Conservation (phyloP, 2,797 vertebrate genomes). For the Arrhamphus sclerolepis region DNA sequence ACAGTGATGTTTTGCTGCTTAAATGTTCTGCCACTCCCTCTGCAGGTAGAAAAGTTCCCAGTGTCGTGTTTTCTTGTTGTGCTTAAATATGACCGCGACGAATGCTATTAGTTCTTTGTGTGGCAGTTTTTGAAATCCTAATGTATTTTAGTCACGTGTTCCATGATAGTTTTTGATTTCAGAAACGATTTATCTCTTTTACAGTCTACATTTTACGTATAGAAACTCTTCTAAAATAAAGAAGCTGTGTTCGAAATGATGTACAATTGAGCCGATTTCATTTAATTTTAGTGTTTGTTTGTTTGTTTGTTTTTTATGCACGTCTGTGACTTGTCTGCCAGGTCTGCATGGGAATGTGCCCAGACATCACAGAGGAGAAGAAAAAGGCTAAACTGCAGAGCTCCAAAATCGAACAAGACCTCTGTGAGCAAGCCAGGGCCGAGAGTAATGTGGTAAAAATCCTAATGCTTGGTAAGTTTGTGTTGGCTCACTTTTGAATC, state of each 20-base stretch:
- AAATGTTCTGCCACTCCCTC: slow-evolving; percentile 42
- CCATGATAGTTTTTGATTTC: too few relatives aligned
- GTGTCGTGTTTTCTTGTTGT: not conserved
- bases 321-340: slow-evolving; percentile 11
- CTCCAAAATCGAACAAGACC: slow-evolving; percentile 71
- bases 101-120: too few relatives aligned
- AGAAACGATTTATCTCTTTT: too few relatives aligned
- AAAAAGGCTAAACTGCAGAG: slow-evolving; percentile 73
- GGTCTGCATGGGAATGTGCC: slow-evolving; percentile 71
- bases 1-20: slow-evolving; percentile 71
- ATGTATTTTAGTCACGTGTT: too few relatives aligned
- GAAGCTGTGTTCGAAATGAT: too few relatives aligned
- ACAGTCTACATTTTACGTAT: too few relatives aligned
- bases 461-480: slow-evolving; percentile 76
- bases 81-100: too few relatives aligned
- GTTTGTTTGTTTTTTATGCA: too few relatives aligned
- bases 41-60: slow-evolving; percentile 55
- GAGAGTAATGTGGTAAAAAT: slow-evolving; percentile 76
- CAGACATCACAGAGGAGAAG: slow-evolving; percentile 68
- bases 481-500: not conserved
- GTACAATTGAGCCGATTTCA: too few relatives aligned
- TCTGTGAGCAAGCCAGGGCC: slow-evolving; percentile 68
- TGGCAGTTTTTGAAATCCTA: too few relatives aligned
- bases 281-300: too few relatives aligned
- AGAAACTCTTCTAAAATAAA: too few relatives aligned